Base-by-base conservation (phyloP, 1,140 invertebrate genomes). In the Hesperophylax magnus region DNA sequence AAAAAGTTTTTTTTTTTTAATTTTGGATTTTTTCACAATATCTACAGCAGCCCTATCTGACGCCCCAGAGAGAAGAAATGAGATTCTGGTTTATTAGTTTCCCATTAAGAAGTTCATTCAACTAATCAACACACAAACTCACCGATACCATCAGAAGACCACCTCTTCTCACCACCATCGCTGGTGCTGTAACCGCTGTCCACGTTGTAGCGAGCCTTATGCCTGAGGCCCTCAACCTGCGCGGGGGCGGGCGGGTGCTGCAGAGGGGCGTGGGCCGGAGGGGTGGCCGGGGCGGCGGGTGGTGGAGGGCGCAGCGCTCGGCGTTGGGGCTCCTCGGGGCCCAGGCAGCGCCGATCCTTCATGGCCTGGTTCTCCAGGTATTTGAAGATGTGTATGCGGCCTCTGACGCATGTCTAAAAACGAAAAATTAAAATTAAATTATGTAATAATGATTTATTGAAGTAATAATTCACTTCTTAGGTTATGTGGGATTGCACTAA, bases 351-450 rank as follows among this genome's bases (percentile, higher is more conserved):
- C 85, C 90, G 88, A 82, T 93, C 92, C 86, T 94, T 94, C 84
- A 93, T 93, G 24, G 96, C 96, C 90, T 97, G 95, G 85, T 94
- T 95, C 86, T 98, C 96, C 78, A 98, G 91, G 89, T 96, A 98
- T 87, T 98, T 98, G 91, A 98, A 98, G 81, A 98, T 96, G 89
- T 98, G 97, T 85, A 97, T 95, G 86, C 96, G 92, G 81, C 97
- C 97, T 87, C 96, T 93, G 88, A 95, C 95, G 89, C 97, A 98
- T 81, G 98, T 91, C 97, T 98, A 87, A 17, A 91, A 90, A 34
- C 3, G 22, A 14, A 24, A 47, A 47, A 56, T 3, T 1, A 47
- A 47, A 8, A 47, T 47, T 47, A 47, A 60, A 39, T 15, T 34
- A n/a, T 24, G 7, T 17, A 39, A 67, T 0, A 39, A 78, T 77